Percentiles rank a stretch among this genome's conserved stretches.
Evolutionary conservation across 2,888 invertebrate genomes (phyloP).

Genomic region (Tromatobia lineatoria): DNA sequence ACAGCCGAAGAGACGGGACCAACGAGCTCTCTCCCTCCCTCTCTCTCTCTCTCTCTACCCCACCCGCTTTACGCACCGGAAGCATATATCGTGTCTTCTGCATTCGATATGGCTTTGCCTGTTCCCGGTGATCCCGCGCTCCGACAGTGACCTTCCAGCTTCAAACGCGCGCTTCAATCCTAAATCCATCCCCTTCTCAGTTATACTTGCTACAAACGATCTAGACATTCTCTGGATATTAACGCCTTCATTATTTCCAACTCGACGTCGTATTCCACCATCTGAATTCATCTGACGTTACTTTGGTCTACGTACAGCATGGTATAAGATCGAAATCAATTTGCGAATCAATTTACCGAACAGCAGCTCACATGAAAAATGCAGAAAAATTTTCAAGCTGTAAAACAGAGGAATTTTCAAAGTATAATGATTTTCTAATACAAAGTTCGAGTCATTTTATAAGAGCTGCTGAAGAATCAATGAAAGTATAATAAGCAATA

Average conservation of each 20-base stretch:
- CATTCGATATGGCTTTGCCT: constrained; percentile 80
- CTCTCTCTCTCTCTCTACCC: too few relatives aligned
- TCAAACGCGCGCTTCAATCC: constrained; percentile 26
- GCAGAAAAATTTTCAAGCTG: too few relatives aligned
- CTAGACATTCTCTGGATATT: constrained; percentile 8
- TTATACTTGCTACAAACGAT: not conserved
- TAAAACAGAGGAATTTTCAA: too few relatives aligned
- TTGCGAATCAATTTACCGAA: too few relatives aligned
- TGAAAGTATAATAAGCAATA: too few relatives aligned
- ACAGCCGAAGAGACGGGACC: constrained; percentile 78
- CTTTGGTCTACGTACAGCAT: not conserved
- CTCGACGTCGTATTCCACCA: not conserved
- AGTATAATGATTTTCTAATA: too few relatives aligned
- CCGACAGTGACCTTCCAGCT: constrained; percentile 29
- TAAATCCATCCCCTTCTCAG: not conserved
- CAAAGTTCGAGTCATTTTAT: too few relatives aligned
- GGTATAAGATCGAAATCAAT: not conserved
- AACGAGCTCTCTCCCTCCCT: constrained; percentile 72
- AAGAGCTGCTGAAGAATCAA: too few relatives aligned
- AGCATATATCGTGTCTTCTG: constrained; percentile 82
- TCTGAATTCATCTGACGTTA: not conserved
- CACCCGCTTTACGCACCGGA: constrained; percentile 81
- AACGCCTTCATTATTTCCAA: constrained; percentile 8
- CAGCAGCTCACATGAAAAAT: too few relatives aligned
- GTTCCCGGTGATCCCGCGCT: constrained; percentile 27